Evolutionary conservation across 2,797 vertebrate species (phyloP).

Genomic region (Lacerta agilis): DNA sequence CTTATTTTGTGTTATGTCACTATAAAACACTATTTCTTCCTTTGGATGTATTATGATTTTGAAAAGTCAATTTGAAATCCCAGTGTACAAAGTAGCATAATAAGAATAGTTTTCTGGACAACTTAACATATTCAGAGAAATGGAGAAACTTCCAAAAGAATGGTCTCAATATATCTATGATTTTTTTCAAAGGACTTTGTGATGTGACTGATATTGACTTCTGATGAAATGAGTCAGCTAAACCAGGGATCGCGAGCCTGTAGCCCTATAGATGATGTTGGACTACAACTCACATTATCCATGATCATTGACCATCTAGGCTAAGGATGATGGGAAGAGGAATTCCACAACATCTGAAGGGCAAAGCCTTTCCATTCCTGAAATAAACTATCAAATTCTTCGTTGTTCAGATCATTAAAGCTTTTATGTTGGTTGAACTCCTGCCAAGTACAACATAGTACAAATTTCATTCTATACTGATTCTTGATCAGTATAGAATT

Average conservation of each 20-base stretch:
- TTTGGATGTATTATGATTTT: neutral
- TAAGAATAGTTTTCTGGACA: constrained; percentile 2
- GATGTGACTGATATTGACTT: neutral
- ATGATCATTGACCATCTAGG: no score
- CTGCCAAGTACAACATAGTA: neutral
- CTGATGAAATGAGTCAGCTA: neutral
- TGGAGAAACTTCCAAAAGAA: neutral
- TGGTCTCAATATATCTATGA: neutral
- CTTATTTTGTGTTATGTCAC: neutral
- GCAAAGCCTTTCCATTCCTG: no score
- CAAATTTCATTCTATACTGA: no score
- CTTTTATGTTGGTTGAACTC: neutral
- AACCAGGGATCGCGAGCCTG: no score
- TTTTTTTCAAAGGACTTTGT: neutral
- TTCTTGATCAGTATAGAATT: neutral
- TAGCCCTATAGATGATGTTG: no score
- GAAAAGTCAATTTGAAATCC: neutral
- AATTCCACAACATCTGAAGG: no score
- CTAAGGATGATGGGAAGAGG: no score
- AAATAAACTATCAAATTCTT: neutral
- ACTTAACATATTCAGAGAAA: neutral
- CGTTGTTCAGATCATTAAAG: neutral
- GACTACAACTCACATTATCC: no score
- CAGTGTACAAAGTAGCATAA: neutral
- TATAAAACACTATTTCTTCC: neutral